Percentiles rank a stretch among this genome's conserved stretches.
Evolutionary conservation across 2,888 invertebrate species (phyloP).

Genomic region (Hyalella azteca): DNA sequence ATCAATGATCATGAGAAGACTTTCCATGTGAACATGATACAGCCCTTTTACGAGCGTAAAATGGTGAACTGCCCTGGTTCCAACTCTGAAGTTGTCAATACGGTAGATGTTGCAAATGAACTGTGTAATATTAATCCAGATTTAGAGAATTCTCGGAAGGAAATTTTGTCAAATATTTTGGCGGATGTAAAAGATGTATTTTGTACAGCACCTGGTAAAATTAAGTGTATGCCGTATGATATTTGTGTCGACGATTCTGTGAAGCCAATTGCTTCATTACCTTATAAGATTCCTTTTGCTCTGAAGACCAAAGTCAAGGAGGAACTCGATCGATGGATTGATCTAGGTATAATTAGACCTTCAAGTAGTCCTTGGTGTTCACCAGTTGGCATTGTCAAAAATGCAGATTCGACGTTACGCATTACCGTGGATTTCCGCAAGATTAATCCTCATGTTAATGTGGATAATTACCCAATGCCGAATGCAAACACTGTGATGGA

Average conservation of each 20-base stretch:
- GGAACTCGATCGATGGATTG: neutral
- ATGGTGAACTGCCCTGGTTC: too few relatives aligned
- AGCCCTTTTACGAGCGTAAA: neutral
- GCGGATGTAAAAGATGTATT: too few relatives aligned
- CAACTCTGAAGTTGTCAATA: too few relatives aligned
- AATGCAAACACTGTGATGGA: neutral
- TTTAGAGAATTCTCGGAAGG: too few relatives aligned
- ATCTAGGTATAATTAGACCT: neutral
- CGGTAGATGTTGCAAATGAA: too few relatives aligned
- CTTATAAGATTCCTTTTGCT: neutral
- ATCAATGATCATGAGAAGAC: neutral
- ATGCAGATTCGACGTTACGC: neutral
- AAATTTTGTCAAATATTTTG: too few relatives aligned
- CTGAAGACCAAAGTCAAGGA: neutral
- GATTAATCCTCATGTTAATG: neutral
- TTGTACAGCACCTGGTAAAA: too few relatives aligned
- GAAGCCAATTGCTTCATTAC: neutral
- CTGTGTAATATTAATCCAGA: too few relatives aligned
- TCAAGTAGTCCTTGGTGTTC: neutral
- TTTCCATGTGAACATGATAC: constrained; percentile 36
- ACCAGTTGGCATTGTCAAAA: neutral
- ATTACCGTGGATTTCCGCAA: neutral
- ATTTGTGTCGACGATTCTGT: too few relatives aligned
- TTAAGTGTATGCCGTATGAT: too few relatives aligned
- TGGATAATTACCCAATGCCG: neutral